Conservation (phyloP, 2,888 invertebrate species). For the Eupithecia abbreviata region DNA sequence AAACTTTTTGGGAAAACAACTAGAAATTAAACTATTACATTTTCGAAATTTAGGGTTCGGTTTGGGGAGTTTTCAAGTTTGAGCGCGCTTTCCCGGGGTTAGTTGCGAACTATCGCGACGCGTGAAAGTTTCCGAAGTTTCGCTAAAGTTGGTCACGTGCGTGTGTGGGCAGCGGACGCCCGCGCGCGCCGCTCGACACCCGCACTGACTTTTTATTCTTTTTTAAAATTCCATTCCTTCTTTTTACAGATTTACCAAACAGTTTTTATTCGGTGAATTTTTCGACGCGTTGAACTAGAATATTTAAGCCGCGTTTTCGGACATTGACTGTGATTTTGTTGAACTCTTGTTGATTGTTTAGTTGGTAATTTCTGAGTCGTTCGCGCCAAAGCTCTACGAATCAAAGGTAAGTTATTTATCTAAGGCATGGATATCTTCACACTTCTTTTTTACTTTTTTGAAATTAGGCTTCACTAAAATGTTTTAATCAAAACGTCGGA, state of each 20-base stretch:
- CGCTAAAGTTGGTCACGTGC: constrained; percentile 65
- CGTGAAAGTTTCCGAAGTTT: constrained; percentile 67
- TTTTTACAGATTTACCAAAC: constrained; percentile 48
- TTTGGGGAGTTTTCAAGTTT: constrained; percentile 53
- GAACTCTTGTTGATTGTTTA: constrained; percentile 73
- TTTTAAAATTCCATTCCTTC: constrained; percentile 44
- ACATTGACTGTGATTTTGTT: constrained; percentile 78
- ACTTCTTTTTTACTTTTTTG: not conserved
- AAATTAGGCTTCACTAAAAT: not conserved
- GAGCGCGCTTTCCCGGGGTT: constrained; percentile 53
- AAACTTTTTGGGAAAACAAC: constrained; percentile 61
- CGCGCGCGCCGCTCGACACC: constrained; percentile 39
- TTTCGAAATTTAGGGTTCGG: constrained; percentile 52
- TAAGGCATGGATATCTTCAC: not conserved
- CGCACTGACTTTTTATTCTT: constrained; percentile 43
- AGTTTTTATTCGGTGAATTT: constrained; percentile 56
- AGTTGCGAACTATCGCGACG: constrained; percentile 59
- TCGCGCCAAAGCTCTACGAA: constrained; percentile 39
- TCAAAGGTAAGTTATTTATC: constrained; percentile 62
- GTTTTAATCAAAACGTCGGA: not conserved
- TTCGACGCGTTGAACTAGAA: constrained; percentile 56
- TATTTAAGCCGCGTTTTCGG: constrained; percentile 61
- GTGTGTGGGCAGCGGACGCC: constrained; percentile 68
- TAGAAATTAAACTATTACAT: constrained; percentile 61
- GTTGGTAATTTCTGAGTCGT: constrained; percentile 58